Base-by-base conservation (phyloP, 2,888 invertebrate species). In the Nymphalis urticae region DNA sequence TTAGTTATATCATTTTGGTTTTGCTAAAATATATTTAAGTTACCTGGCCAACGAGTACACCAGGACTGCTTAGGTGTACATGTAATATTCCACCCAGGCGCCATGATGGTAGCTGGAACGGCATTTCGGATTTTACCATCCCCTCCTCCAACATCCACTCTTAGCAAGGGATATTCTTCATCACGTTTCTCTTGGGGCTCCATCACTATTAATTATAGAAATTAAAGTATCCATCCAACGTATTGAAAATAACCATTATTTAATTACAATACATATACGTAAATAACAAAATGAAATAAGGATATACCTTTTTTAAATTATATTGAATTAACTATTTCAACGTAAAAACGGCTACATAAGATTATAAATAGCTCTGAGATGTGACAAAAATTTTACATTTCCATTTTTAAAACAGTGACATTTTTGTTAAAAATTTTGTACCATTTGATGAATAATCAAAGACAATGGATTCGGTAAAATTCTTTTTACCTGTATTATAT, bases 21-120 rank as follows among this genome's bases (percentile, higher is more conserved):
- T n/a, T 32, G 27, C 5, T 32, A 32, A 27, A 27, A 2, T 27
- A 32, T 32, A 32, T 32, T 48, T 27, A 17, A 66, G 76, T 78
- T 69, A 91, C 91, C 91, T 53, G 91, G 90, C 87, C 88, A 90
- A 36, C 87, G 84, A 53, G 82, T 78, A 27, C 80, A 73, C 83
- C 87, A 86, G 0, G 84, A 77, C 36, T 78, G 79, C 62, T 84
- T 88, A 21, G 84, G 76, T 5, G 81, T 61, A 68, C 83, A 84
- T 27, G 80, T 78, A 5, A 88, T 82, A 2, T 80, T 82, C 85
- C 86, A 87, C 2, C 79, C 81, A 0, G 82, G 77, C 2, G 79
- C 71, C 9, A 75, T 67, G 3, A 76, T 71, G 1, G 80, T 62
- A 5, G 80, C 68, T 32, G 56, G 54, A 47, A 60, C 51, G 58